These are phyloP conservation scores for Candidula unifasciata DNA, from an alignment of 2,888 invertebrate genomes.

Conservation along the genomic window DNA sequence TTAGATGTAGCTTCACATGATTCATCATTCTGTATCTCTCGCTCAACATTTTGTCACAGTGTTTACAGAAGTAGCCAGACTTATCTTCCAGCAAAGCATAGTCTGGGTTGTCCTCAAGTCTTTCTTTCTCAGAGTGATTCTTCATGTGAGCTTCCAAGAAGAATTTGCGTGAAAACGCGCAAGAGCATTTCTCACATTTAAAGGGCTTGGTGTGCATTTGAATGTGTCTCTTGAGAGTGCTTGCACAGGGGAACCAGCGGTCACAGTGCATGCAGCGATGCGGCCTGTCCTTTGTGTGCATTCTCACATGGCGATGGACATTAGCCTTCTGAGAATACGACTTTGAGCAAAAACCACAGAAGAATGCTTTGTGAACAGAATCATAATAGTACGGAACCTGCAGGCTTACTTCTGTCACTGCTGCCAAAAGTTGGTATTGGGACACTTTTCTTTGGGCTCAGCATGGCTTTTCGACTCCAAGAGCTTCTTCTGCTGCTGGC, in stretches of 20 bases:
- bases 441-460: not conserved
- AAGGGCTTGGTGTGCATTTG: slow-evolving; percentile 46
- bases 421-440: not conserved
- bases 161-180: slow-evolving; percentile 45
- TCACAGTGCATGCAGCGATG: slow-evolving; percentile 44
- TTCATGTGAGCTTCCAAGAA: slow-evolving; percentile 41
- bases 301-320: slow-evolving; percentile 35
- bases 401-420: slow-evolving; percentile 9
- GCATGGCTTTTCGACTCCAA: slow-evolving; percentile 23
- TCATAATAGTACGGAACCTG: slow-evolving; percentile 43
- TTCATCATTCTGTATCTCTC: slow-evolving; percentile 50
- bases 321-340: slow-evolving; percentile 41
- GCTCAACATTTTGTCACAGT: slow-evolving; percentile 43
- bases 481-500: slow-evolving; percentile 7
- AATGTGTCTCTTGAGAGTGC: slow-evolving; percentile 37
- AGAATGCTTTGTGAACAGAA: slow-evolving; percentile 26
- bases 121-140: slow-evolving; percentile 40
- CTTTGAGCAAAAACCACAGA: slow-evolving; percentile 46
- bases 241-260: slow-evolving; percentile 24
- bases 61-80: slow-evolving; percentile 44
- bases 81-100: slow-evolving; percentile 46
- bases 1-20: slow-evolving; percentile 39
- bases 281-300: slow-evolving; percentile 41
- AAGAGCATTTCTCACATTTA: slow-evolving; percentile 45
- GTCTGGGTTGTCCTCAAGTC: slow-evolving; percentile 45